A percentile compares a stretch with the other conserved stretches of the same genome.
Conservation (phyloP, 35 echinoderm and acorn worm species). For the Heliocidaris erythrogramma region DNA sequence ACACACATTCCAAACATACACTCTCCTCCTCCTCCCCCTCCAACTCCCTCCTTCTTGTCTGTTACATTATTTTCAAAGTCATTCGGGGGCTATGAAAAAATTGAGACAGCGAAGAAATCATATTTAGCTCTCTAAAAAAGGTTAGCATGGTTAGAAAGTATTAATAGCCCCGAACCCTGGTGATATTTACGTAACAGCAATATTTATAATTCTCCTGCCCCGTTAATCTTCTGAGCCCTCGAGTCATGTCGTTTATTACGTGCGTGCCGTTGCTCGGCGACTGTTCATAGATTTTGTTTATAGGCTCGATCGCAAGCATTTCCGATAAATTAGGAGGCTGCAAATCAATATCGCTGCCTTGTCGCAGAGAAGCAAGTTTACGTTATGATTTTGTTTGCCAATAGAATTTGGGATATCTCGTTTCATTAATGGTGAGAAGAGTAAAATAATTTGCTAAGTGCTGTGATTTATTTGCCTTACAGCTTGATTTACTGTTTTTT, state of each 20-base stretch:
- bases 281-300: not conserved
- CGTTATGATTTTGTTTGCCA: not conserved
- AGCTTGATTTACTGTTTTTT: not conserved
- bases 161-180: not conserved
- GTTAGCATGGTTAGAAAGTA: not conserved
- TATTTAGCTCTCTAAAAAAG: not conserved
- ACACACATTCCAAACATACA: not conserved
- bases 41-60: not conserved
- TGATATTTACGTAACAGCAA: not conserved
- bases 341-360: not conserved
- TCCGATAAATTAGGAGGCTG: conserved; percentile 21
- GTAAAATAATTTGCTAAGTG: not conserved
- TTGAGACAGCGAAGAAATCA: not conserved
- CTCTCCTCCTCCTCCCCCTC: not conserved
- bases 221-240: not conserved
- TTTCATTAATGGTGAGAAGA: not conserved
- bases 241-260: not conserved
- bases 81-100: not conserved
- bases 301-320: not conserved
- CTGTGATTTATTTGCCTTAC: not conserved
- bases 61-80: not conserved
- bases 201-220: not conserved
- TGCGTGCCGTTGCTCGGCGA: conserved; percentile 15
- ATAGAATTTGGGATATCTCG: not conserved
- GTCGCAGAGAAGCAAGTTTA: not conserved